Conservation (phyloP, 2,797 vertebrate species). For the Argentina silus region DNA sequence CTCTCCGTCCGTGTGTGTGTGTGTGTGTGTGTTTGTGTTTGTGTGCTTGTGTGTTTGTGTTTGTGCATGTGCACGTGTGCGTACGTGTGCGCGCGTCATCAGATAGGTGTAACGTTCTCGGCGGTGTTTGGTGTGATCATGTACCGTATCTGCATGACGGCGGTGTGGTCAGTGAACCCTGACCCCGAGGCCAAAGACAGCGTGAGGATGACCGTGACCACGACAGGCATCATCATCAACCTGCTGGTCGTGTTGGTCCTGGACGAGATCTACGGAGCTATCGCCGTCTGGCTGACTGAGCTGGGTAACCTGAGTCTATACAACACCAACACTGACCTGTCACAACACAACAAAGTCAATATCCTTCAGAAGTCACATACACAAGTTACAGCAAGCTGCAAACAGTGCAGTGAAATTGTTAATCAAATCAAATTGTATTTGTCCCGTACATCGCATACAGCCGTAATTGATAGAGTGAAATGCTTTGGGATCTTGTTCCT, state of each 20-base stretch:
- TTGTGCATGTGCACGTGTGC: constrained; percentile 16
- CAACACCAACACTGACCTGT: not conserved
- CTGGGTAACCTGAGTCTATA: constrained; percentile 79
- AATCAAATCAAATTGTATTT: no score
- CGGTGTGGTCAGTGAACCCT: constrained; percentile 90
- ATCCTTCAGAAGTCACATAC: no score
- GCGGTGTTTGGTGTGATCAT: constrained; percentile 93
- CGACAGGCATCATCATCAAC: constrained; percentile 96
- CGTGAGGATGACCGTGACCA: constrained; percentile 90
- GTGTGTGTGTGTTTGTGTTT: not conserved
- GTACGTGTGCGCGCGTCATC: not conserved
- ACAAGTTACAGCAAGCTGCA: no score
- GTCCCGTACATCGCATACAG: no score
- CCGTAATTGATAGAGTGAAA: no score
- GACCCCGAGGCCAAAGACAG: constrained; percentile 87
- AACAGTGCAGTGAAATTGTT: no score
- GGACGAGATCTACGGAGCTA: constrained; percentile 94
- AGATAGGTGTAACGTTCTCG: constrained; percentile 92
- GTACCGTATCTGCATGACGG: constrained; percentile 91
- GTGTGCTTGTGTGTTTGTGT: no score
- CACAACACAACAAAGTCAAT: no score
- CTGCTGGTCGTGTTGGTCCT: constrained; percentile 93
- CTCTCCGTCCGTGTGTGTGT: not conserved
- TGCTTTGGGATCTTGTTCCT: no score
- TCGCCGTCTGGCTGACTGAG: constrained; percentile 95